Evolutionary conservation across 2,113 vertebrate genomes (phyloP), one percentile per base, ranked within the genome.

Genomic region (Spilogale gracilis): DNA sequence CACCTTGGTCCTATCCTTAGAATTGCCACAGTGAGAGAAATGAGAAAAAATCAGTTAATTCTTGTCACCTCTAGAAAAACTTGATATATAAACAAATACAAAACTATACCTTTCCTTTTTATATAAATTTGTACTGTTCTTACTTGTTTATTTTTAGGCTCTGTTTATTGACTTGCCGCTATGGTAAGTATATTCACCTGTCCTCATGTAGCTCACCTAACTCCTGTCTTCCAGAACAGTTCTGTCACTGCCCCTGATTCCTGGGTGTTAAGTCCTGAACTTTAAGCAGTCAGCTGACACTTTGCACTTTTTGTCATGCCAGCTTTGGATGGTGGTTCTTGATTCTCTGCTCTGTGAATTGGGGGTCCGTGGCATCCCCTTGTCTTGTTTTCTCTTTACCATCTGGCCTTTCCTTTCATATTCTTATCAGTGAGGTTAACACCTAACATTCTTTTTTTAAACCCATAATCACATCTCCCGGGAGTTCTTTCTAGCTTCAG

Each of bases 401-500:
- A 23, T 74, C 45, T 69, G 23, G 92, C 43, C 71, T 63, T 89
- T 18, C 18, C 27, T 73, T 65, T 52, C n/a, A 56, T 69, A 32
- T 81, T 88, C 65, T n/a, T 32, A 30, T 16, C 38, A 79, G 4
- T n/a, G 43, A 83, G 38, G 20, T 21, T 92, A 85, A 38, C 5
- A 32, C 30, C 30, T 50, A 23, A 23, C 25, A 9, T 84, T 89
- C 48, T 61, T 63, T 27, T 89, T 81, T 80, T 65, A 90, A 52
- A 93, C 38, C 30, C 38, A 3, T 84, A 92, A 65, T 67, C 58
- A 91, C 50, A 20, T 16, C 56, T 58, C 45, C 16, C 50, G 8
- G 58, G 45, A 88, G 92, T 81, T 92, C 54, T 83, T 89, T 92
- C 61, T 30, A 84, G 11, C 52, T 87, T 92, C 61, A 82, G 56